Conservation (phyloP, 2,888 invertebrate genomes). For the Cacoxenus indagator region DNA sequence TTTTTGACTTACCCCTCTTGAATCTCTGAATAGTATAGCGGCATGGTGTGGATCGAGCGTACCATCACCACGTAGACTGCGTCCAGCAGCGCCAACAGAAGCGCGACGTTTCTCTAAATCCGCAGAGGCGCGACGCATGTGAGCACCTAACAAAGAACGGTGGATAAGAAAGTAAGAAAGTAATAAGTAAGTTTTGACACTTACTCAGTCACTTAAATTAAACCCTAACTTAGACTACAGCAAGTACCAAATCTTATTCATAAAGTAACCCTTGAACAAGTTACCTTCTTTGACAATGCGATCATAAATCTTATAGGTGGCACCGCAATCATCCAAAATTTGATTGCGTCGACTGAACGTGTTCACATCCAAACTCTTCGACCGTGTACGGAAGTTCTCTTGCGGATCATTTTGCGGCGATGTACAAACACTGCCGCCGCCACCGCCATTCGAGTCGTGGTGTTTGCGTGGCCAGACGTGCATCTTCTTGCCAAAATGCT, state of each 20-base stretch:
- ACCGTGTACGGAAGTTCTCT: slow-evolving; percentile 81
- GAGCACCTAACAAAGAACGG: slow-evolving; percentile 76
- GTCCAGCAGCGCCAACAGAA: slow-evolving; percentile 78
- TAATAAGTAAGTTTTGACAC: neutral
- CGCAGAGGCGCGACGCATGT: slow-evolving; percentile 81
- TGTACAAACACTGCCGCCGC: slow-evolving; percentile 67
- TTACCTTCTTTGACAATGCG: slow-evolving; percentile 82
- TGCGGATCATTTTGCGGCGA: slow-evolving; percentile 72
- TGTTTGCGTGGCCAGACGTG: slow-evolving; percentile 81
- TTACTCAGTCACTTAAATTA: too few relatives aligned
- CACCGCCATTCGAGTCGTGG: slow-evolving; percentile 70
- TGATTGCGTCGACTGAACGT: slow-evolving; percentile 71
- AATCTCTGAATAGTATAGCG: slow-evolving; percentile 90
- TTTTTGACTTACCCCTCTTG: slow-evolving; percentile 86
- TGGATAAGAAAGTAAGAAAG: slow-evolving; percentile 20
- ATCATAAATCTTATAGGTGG: slow-evolving; percentile 86
- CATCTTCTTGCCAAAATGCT: slow-evolving; percentile 82
- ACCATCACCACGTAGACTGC: slow-evolving; percentile 75
- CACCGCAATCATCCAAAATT: slow-evolving; percentile 81
- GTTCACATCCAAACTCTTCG: slow-evolving; percentile 82
- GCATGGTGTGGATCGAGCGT: slow-evolving; percentile 89
- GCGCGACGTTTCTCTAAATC: slow-evolving; percentile 84
- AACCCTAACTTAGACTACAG: slow-evolving; percentile 36
- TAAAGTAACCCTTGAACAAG: slow-evolving; percentile 8
- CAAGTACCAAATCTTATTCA: slow-evolving; percentile 48